Evolutionary conservation across 2,797 vertebrate species (phyloP), one percentile per base, ranked within the genome.

Genomic region (Liasis olivaceus): DNA sequence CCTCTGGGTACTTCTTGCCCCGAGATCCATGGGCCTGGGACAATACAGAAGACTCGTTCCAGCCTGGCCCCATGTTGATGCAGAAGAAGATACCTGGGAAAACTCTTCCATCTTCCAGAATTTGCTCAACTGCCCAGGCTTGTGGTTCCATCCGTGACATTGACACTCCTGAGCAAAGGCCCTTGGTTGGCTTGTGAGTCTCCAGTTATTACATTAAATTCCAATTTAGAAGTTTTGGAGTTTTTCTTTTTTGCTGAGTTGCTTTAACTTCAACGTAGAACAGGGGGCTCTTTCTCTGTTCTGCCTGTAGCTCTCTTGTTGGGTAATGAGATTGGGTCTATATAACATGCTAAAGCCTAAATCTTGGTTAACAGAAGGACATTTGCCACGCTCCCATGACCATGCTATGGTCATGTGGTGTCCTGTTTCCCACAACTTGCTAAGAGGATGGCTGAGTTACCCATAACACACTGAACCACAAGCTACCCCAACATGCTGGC

Each of bases 131-230:
- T 54, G 58, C 58, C 60, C 59, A 11, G 24, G 24, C 24, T 66
- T 15, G 36, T 60, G 2, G 22, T 91, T 91, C 28, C n/a, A 26
- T 56, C 12, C 42, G 17, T 36, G n/a, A 72, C 58, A 81, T 84
- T 81, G 60, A 88, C 12, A 36, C 59, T 31, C 87, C 28, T 63
- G 69, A 59, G 59, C 15, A 5, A 58, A 81, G 5, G 28, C 28
- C 31, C 26, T n/a, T 4, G 31, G n/a, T 51, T 54, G 17, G 22
- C 3, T 77, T 93, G 66, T 42, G 11, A 77, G 2, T 90, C 85
- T 63, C 66, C 89, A 62, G 58, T 90, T 81, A 81, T 88, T 72
- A 90, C 56, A 93, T 90, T 93, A 91, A 93, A 93, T 69, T 54
- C 47, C 9, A 11, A 51, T 26, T 90, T 90, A 31, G 92, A 91